phyloP scores from a whole-genome alignment of 2,888 invertebrate genomes.

The Cataglyphis altisquamis region DNA sequence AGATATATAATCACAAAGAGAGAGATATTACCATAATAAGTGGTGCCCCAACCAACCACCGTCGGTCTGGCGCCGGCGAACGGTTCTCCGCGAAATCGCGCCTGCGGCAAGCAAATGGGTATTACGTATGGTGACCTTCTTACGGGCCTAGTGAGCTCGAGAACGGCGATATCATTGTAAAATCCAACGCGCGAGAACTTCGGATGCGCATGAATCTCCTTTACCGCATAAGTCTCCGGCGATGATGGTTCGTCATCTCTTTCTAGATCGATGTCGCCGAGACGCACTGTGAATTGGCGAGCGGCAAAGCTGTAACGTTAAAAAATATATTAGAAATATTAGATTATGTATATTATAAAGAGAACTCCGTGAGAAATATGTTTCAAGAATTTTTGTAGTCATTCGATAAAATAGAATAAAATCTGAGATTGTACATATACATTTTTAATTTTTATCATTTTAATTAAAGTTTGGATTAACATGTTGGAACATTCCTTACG shows the following conservation, averaged over 20 bases:
- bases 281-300: slow-evolving; percentile 94
- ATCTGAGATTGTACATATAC: background rate
- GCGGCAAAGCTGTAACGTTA: slow-evolving; percentile 91
- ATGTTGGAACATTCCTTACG: slow-evolving; percentile 88
- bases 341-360: background rate
- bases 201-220: slow-evolving; percentile 93
- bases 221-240: slow-evolving; percentile 93
- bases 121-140: slow-evolving; percentile 94
- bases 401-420: background rate
- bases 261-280: slow-evolving; percentile 95
- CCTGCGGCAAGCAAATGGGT: slow-evolving; percentile 94
- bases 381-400: background rate
- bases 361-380: no score
- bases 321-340: background rate
- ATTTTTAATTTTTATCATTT: background rate
- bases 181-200: slow-evolving; percentile 96
- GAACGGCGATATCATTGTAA: slow-evolving; percentile 97
- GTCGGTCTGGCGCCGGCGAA: slow-evolving; percentile 93
- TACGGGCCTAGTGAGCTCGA: slow-evolving; percentile 91
- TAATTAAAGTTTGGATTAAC: background rate
- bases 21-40: slow-evolving; percentile 90
- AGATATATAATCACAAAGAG: background rate
- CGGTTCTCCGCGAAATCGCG: slow-evolving; percentile 88
- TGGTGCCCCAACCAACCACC: slow-evolving; percentile 97
- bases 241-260: slow-evolving; percentile 94